These are phyloP conservation scores for Aphis craccivora DNA, from an alignment of 1,140 invertebrate species.

Conservation along the genomic window DNA sequence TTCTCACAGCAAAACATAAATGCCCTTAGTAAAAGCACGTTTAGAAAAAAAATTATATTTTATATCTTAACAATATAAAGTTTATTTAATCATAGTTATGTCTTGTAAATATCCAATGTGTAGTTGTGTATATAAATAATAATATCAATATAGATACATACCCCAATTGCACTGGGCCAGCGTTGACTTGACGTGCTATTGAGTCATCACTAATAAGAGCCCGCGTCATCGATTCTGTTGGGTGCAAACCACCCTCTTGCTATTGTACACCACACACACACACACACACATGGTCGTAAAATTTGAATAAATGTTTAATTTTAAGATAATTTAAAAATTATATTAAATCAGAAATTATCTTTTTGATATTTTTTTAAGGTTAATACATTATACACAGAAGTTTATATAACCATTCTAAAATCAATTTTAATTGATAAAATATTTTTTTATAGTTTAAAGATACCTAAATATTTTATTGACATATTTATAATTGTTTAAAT, in stretches of 20 bases:
- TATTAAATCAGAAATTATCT: conserved; percentile 20
- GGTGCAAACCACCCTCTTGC: conserved; percentile 88
- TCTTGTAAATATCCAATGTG: conserved; percentile 37
- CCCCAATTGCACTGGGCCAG: conserved; percentile 87
- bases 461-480: neutral
- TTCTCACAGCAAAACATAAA: conserved; percentile 54
- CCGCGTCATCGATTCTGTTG: conserved; percentile 90
- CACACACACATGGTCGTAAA: conserved; percentile 68
- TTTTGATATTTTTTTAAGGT: neutral
- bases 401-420: neutral
- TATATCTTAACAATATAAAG: neutral
- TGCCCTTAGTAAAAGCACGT: conserved; percentile 45
- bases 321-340: neutral
- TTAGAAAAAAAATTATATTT: neutral
- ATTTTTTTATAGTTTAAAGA: neutral
- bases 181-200: conserved; percentile 78
- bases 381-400: neutral
- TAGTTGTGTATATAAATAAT: conserved; percentile 50
- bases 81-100: neutral
- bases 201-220: conserved; percentile 89
- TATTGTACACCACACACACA: conserved; percentile 71
- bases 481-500: neutral
- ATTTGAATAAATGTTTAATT: conserved; percentile 25
- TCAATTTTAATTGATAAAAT: neutral
- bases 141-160: conserved; percentile 71